A percentile compares a stretch with the other conserved stretches of the same genome.
phyloP scores from a whole-genome alignment of 2,797 vertebrate genomes.

The Channa striata region DNA sequence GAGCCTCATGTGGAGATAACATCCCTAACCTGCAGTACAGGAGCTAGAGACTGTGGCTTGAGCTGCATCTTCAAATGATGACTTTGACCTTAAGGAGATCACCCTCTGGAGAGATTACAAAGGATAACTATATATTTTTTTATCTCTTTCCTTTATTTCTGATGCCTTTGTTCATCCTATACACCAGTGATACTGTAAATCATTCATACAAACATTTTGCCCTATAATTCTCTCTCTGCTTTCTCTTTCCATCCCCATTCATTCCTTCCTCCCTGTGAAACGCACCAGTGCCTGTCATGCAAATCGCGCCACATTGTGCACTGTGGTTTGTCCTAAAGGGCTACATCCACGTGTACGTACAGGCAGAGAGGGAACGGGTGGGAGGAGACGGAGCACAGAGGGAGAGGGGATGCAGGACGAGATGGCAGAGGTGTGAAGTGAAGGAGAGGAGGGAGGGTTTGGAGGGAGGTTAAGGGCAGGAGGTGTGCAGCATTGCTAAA shows the following conservation, averaged over 20 bases:
- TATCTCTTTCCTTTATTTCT: conserved; percentile 15
- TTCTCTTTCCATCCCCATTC: conserved; percentile 17
- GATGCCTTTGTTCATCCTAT: conserved; percentile 39
- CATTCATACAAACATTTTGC: conserved; percentile 60
- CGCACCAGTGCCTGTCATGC: conserved; percentile 58
- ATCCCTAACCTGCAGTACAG: conserved; percentile 14
- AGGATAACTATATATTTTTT: conserved; percentile 43
- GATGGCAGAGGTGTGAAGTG: conserved; percentile 40
- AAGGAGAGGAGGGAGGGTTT: conserved; percentile 22
- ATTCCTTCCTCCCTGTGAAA: conserved; percentile 50
- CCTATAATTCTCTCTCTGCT: conserved; percentile 27
- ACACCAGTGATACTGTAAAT: conserved; percentile 62
- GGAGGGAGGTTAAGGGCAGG: conserved; percentile 20
- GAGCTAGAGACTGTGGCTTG: conserved; percentile 9
- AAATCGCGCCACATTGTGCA: conserved; percentile 54
- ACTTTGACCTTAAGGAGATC: conserved; percentile 56
- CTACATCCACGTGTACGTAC: conserved; percentile 70
- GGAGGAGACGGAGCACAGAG: conserved; percentile 24
- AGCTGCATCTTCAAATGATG: conserved; percentile 39
- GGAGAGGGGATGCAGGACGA: conserved; percentile 30
- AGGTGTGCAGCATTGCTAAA: conserved; percentile 19
- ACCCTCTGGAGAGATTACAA: conserved; percentile 60
- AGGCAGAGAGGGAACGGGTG: conserved; percentile 34
- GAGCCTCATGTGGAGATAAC: conserved; percentile 20
- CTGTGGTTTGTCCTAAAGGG: conserved; percentile 71